Evolutionary conservation across 64 coral and sea anemone genomes (phyloP).

Genomic region (Montipora cactus): DNA sequence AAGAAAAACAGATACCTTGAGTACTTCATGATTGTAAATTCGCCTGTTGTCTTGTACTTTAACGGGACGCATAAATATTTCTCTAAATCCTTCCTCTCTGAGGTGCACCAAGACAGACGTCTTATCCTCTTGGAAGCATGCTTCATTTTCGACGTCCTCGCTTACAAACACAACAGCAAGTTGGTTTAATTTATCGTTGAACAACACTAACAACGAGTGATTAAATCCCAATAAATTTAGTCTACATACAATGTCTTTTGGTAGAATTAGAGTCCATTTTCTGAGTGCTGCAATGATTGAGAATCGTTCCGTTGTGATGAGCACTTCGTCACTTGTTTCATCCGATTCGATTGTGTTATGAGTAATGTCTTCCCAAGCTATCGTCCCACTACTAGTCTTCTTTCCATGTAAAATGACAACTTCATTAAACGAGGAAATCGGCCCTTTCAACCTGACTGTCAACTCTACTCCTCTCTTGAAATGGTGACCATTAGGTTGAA

Average conservation of each 20-base stretch:
- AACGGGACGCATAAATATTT: constrained; percentile 6
- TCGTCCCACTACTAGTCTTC: too few relatives aligned
- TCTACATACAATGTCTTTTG: constrained; percentile 29
- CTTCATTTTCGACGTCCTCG: constrained; percentile 43
- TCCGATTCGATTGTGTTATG: background rate
- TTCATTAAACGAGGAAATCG: background rate
- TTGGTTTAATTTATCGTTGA: background rate
- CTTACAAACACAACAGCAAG: constrained; percentile 55
- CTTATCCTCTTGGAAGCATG: constrained; percentile 46
- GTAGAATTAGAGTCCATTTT: background rate
- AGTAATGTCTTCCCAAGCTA: constrained; percentile 35
- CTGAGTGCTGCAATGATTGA: constrained; percentile 6
- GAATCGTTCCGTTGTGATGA: background rate
- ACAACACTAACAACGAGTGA: constrained; percentile 14
- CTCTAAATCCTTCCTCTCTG: constrained; percentile 34
- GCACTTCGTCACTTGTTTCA: background rate
- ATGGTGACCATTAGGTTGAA: constrained; percentile 4
- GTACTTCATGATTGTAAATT: constrained; percentile 41
- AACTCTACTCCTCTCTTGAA: too few relatives aligned
- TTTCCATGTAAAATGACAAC: constrained; percentile 10
- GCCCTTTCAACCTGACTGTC: background rate
- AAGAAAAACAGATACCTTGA: constrained; percentile 14
- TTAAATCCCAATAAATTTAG: constrained; percentile 24
- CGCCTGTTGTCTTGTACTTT: background rate
- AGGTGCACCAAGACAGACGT: constrained; percentile 4